Percentiles rank a stretch among this genome's conserved stretches.
phyloP scores from a whole-genome alignment of 2,113 vertebrate genomes.

The Eulemur rufifrons region DNA sequence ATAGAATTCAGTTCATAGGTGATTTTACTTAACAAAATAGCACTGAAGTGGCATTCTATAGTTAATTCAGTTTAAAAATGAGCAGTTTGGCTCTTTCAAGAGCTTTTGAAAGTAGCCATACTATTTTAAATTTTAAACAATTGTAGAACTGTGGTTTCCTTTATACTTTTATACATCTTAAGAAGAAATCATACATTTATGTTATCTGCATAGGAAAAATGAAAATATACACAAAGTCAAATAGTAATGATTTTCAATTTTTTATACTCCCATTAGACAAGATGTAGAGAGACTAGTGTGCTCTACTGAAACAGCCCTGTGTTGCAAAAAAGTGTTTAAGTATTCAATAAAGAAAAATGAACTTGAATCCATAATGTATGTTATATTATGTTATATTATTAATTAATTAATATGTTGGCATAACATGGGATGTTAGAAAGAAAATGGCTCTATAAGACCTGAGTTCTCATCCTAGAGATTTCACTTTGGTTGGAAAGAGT shows the following conservation, averaged over 20 bases:
- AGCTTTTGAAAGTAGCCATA: not conserved
- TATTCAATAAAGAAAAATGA: not conserved
- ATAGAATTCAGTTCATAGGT: not conserved
- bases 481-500: not conserved
- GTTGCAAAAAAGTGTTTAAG: not conserved
- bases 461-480: not conserved
- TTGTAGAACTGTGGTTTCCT: not conserved
- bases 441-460: not conserved
- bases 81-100: not conserved
- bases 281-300: accelerated
- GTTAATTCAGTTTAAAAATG: not conserved
- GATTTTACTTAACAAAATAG: not conserved
- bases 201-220: constrained; percentile 31
- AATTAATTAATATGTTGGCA: not conserved
- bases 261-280: not conserved
- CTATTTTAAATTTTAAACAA: constrained; percentile 48
- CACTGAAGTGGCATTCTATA: not conserved
- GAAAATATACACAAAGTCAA: constrained; percentile 22
- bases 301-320: not conserved
- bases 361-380: not conserved
- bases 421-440: not conserved
- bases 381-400: too few relatives aligned
- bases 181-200: constrained; percentile 48
- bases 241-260: not conserved
- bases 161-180: not conserved